phyloP scores from a whole-genome alignment of 2,797 vertebrate species.

The Taenioides sp. region DNA sequence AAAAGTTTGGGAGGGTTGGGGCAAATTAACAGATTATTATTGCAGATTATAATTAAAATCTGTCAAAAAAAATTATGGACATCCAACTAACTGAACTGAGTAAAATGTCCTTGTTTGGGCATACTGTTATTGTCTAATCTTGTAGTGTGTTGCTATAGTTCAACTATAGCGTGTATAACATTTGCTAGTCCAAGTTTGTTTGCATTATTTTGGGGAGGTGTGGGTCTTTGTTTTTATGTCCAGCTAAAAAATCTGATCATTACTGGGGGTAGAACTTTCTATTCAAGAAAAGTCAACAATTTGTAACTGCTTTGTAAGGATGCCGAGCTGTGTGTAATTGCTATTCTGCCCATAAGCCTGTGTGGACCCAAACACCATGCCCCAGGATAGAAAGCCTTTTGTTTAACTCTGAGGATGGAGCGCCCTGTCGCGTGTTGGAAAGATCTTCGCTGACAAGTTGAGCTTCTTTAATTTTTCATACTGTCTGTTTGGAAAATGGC shows the following conservation, averaged over 20 bases:
- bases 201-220: neutral
- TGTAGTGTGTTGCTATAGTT: no score
- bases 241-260: neutral
- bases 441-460: conserved; percentile 57
- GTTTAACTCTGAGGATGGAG: conserved; percentile 52
- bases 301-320: conserved; percentile 17
- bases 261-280: neutral
- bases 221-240: neutral
- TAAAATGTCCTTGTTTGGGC: neutral
- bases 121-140: neutral
- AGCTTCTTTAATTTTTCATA: conserved; percentile 67
- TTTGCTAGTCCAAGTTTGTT: neutral
- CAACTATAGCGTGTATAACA: neutral
- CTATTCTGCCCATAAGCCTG: conserved; percentile 62
- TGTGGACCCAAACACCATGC: conserved; percentile 45
- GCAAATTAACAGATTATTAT: neutral
- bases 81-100: neutral
- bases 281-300: neutral
- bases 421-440: conserved; percentile 34
- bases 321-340: conserved; percentile 52
- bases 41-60: neutral
- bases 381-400: conserved; percentile 63
- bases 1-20: neutral
- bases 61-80: neutral
- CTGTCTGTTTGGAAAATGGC: conserved; percentile 57